phyloP scores from a whole-genome alignment of 2,888 invertebrate species.

The Thymelicus acteon region DNA sequence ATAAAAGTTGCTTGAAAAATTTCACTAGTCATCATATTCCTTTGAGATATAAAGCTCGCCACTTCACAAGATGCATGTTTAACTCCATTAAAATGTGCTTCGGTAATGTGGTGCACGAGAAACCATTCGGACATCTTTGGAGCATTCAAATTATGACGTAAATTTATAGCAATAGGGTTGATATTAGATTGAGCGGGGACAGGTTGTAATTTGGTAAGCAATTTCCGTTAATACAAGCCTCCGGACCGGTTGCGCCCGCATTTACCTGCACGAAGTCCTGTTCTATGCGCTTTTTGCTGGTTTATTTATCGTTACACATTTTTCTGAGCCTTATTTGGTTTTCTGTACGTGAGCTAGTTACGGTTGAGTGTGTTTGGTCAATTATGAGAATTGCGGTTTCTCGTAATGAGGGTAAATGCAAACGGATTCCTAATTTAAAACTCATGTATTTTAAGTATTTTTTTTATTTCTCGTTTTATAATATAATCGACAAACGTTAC shows the following conservation, averaged over 20 bases:
- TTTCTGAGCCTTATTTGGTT: conserved; percentile 46
- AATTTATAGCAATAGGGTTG: conserved; percentile 16
- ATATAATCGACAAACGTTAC: too few relatives aligned
- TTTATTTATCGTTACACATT: conserved; percentile 50
- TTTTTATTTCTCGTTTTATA: neutral
- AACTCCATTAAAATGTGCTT: conserved; percentile 56
- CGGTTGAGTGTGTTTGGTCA: conserved; percentile 23
- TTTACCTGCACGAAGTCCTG: conserved; percentile 70
- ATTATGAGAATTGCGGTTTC: conserved; percentile 35
- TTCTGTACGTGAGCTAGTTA: conserved; percentile 44
- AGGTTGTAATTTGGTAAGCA: conserved; percentile 65
- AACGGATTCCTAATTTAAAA: conserved; percentile 7
- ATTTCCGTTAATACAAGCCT: conserved; percentile 67
- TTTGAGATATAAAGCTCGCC: conserved; percentile 38
- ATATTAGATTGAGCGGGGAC: conserved; percentile 1
- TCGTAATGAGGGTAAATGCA: conserved; percentile 20
- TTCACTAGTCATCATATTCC: conserved; percentile 30
- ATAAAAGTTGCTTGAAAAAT: conserved; percentile 4
- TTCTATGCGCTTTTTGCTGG: conserved; percentile 42
- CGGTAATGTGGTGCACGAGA: conserved; percentile 56
- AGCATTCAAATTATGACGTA: conserved; percentile 4
- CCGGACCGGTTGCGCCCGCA: conserved; percentile 60
- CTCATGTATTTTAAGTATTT: neutral
- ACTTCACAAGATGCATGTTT: conserved; percentile 57
- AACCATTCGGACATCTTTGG: conserved; percentile 40